Conservation (phyloP, 2,797 vertebrate genomes). For the Oreortyx pictus region DNA sequence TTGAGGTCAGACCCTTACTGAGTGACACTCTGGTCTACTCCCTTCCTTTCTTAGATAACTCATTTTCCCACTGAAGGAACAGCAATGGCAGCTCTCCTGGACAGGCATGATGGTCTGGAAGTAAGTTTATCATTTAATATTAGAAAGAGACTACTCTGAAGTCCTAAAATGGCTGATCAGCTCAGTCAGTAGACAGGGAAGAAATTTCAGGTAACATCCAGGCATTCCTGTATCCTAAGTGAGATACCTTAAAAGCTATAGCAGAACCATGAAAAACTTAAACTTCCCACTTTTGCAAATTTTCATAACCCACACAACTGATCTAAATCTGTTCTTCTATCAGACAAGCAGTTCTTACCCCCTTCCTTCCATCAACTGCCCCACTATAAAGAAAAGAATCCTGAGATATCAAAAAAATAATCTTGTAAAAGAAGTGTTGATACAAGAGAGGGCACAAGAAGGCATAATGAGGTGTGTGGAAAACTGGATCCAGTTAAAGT, state of each 20-base stretch:
- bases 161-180: neutral
- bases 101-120: neutral
- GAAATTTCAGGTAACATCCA: neutral
- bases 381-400: neutral
- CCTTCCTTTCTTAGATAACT: neutral
- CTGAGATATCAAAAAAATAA: neutral
- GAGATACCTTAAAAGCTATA: neutral
- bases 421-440: neutral
- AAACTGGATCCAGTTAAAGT: neutral
- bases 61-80: neutral
- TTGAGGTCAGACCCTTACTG: neutral
- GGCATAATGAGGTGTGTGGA: neutral
- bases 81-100: neutral
- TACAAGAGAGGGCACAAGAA: neutral
- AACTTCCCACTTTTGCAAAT: neutral
- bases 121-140: slow-evolving; percentile 8
- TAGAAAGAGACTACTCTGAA: neutral
- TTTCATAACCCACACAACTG: neutral
- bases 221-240: neutral
- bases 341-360: neutral
- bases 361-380: neutral
- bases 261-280: neutral
- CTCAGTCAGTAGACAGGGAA: neutral
- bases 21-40: neutral
- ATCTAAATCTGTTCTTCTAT: neutral